Percentiles rank a stretch among this genome's conserved stretches.
phyloP scores from a whole-genome alignment of 2,888 invertebrate species.

The Papilio elwesi region DNA sequence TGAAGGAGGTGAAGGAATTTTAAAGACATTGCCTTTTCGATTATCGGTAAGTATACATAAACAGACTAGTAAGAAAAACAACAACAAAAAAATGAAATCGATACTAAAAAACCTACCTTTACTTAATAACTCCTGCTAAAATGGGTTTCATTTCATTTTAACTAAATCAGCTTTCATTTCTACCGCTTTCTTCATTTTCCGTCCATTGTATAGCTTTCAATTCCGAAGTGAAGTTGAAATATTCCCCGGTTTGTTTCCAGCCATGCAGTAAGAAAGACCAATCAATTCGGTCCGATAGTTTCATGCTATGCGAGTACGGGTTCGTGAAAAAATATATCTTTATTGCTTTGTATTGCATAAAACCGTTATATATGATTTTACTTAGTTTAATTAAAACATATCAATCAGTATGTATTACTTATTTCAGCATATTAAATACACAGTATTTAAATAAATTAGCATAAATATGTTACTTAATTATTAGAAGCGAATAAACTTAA shows the following conservation, averaged over 20 bases:
- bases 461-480: not conserved
- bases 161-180: slow-evolving; percentile 37
- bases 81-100: not conserved
- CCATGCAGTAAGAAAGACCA: slow-evolving; percentile 40
- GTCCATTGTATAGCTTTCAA: slow-evolving; percentile 38
- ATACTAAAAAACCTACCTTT: not conserved
- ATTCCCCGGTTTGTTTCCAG: slow-evolving; percentile 40
- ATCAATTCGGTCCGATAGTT: slow-evolving; percentile 38
- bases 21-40: no score
- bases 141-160: slow-evolving; percentile 33
- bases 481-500: not conserved
- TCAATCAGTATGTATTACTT: no score
- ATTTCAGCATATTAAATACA: no score
- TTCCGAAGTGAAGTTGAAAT: slow-evolving; percentile 40
- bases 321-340: slow-evolving; percentile 17
- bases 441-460: no score
- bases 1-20: no score
- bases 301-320: slow-evolving; percentile 35
- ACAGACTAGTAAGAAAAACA: not conserved
- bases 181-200: slow-evolving; percentile 34
- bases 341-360: not conserved
- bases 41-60: no score
- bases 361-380: no score
- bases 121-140: slow-evolving; percentile 10
- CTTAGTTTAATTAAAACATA: no score